A percentile compares a stretch with the other conserved stretches of the same genome.
Conservation (phyloP, 1,140 invertebrate species). For the Dendroctonus valens region DNA sequence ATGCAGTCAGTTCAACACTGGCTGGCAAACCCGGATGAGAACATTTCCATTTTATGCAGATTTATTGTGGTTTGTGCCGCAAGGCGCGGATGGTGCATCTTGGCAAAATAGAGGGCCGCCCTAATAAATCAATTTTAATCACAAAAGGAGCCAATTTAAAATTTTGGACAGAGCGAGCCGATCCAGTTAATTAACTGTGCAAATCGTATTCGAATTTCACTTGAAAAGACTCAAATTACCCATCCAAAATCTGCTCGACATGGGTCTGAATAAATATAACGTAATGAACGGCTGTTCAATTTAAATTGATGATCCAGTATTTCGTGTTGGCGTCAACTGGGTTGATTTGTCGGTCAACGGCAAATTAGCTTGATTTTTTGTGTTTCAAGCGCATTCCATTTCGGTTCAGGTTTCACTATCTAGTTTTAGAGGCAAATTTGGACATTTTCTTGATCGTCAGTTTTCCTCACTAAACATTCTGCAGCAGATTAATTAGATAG, state of each 20-base stretch:
- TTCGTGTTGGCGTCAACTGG: background rate
- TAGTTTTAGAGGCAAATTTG: no score
- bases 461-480: no score
- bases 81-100: background rate
- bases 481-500: no score
- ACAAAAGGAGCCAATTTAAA: constrained; percentile 14
- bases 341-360: no score
- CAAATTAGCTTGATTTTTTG: background rate
- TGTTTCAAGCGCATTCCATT: no score
- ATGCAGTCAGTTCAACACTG: no score
- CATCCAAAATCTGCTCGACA: constrained; percentile 12
- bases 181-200: constrained; percentile 19
- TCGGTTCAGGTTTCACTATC: no score
- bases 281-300: constrained; percentile 9
- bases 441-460: no score
- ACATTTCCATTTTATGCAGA: no score
- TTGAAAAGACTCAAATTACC: constrained; percentile 14
- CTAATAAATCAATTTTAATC: constrained; percentile 10
- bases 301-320: constrained; percentile 5
- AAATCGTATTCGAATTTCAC: constrained; percentile 20
- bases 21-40: no score
- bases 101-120: no score
- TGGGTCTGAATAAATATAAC: constrained; percentile 17
- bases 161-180: background rate
- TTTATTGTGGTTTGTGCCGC: no score